Base-by-base conservation (phyloP, 2,797 vertebrate genomes). In the Myotis myotis region DNA sequence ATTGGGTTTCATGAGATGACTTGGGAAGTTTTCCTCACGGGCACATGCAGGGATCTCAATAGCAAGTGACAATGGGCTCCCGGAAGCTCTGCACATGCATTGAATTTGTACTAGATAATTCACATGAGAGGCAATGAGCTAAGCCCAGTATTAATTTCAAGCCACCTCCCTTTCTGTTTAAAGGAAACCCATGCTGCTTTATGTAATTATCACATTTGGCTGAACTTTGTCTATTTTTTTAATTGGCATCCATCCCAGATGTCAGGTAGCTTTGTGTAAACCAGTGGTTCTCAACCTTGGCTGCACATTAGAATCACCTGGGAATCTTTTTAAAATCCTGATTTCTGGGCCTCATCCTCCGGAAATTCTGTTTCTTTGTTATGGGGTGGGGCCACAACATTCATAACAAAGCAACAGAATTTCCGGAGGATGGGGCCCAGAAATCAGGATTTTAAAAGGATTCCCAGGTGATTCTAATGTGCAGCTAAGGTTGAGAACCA, bases 91-190 rank as follows among this genome's bases (percentile, higher is more conserved):
- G 94, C 62, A 8, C 81, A 70, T 41, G 6, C 53, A n/a, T 74
- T 93, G 96, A 96, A 60, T 92, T 74, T 92, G 60, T 20, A 51
- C 87, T 62, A 62, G 76, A 25, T 95, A 92, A 96, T 44, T 96
- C 86, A 78, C 20, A 84, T 82, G 71, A 95, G 64, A 95, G 87
- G 53, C 68, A 89, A 15, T 84, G 89, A 81, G 87, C 94, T 96
- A 91, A 96, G 49, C 17, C 89, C 55, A 44, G 78, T 33, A 85
- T 89, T 91, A 82, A 68, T 96, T 97, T 96, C 91, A 87, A 49
- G 71, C 36, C 74, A 44, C 92, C 33, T 93, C 96, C 60, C 90
- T 96, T 91, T 88, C 92, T 96, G 70, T 87, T 91, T 93, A 91
- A 95, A 96, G 74, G 92, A 84, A 91, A 76, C 74, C 47, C 68